phyloP scores from a whole-genome alignment of 2,797 vertebrate genomes.

The Emys orbicularis region DNA sequence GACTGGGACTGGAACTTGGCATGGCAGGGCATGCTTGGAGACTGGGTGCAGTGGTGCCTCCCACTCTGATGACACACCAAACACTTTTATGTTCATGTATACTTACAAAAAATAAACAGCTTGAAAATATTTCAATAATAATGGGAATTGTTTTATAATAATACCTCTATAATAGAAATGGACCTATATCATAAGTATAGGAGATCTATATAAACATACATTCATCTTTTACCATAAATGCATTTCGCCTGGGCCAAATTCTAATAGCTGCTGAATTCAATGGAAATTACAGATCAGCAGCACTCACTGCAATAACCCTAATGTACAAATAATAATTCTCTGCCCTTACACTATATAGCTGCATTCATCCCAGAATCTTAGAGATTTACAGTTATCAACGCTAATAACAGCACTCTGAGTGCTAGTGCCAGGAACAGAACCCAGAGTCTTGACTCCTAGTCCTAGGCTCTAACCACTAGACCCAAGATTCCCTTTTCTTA shows the following conservation, averaged over 20 bases:
- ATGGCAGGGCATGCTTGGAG: not conserved
- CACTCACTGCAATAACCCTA: not conserved
- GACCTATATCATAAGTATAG: not conserved
- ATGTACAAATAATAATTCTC: not conserved
- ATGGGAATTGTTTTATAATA: not conserved
- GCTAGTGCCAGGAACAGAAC: not conserved
- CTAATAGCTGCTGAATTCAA: constrained; percentile 4
- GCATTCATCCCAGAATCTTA: not conserved
- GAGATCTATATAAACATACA: not conserved
- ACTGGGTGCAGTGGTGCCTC: not conserved
- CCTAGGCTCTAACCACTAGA: not conserved
- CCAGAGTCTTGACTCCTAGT: not conserved
- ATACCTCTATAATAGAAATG: not conserved
- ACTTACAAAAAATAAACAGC: not conserved
- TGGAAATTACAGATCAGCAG: not conserved
- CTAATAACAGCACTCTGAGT: not conserved
- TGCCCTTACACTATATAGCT: not conserved
- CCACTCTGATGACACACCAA: not conserved
- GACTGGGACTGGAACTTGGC: not conserved
- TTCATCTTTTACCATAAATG: not conserved
- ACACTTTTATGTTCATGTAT: not conserved
- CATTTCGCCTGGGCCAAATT: not conserved
- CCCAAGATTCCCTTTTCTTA: not conserved
- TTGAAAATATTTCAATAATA: not conserved
- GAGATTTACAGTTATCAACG: not conserved